Base-by-base conservation (phyloP, 2,888 invertebrate species). In the Bimastos eiseni region DNA sequence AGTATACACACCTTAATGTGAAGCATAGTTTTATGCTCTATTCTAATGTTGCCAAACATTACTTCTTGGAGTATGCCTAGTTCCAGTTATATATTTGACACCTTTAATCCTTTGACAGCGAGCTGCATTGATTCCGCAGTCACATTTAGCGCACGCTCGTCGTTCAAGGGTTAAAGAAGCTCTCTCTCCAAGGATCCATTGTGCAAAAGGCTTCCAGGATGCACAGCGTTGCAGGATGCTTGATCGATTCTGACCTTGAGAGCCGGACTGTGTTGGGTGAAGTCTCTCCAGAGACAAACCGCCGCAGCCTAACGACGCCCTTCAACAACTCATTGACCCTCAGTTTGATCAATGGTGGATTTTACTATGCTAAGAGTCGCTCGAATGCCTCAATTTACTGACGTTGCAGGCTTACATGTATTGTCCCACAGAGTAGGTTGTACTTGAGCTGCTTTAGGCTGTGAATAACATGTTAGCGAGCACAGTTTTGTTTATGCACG, bases 231-330 rank as follows among this genome's bases (percentile, higher is more conserved):
- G 11, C 30, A 70, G 30, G 70, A 70, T 70, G 70, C n/a, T n/a
- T n/a, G 70, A 70, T 70, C n/a, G n/a, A 70, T 70, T 17, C 70
- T n/a, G 70, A 70, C 70, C 70, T 70, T 70, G 70, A 70, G 70
- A 70, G 30, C 11, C 8, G 70, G 70, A 13, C 30, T 70, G n/a
- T 70, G 70, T 13, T n/a, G n/a, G 70, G 70, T 70, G 30, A 70
- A n/a, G 30, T n/a, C 70, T 70, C 70, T n/a, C 70, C 17, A 17
- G n/a, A n/a, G 70, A 70, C 70, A 70, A 70, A n/a, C 70, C 8
- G 70, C n/a, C 11, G 13, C n/a, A 70, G 70, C 30, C n/a, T 70
- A 70, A 70, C 70, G n/a, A 70, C 70, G 70, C 0, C 70, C 70
- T 70, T 70, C 30, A 70, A n/a, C 70, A 70, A 70, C 30, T 70